A percentile compares a stretch with the other conserved stretches of the same genome.
Evolutionary conservation across 2,113 vertebrate genomes (phyloP).

Genomic region (Mesembrinibis cayennensis): DNA sequence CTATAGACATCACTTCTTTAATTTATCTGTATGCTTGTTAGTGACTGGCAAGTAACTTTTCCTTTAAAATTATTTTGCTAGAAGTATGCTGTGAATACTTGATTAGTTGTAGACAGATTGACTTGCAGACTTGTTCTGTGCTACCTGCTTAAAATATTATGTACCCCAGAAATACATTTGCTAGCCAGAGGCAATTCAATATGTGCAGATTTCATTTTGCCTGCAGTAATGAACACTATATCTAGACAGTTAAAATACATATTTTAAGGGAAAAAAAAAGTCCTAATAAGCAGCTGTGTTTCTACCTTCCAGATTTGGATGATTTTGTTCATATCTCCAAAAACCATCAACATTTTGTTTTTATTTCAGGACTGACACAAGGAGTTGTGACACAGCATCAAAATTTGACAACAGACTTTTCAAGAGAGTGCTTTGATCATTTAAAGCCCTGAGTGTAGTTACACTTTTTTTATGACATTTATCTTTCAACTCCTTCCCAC

Average conservation of each 20-base stretch:
- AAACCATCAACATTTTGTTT: conserved; percentile 24
- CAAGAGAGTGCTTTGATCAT: conserved; percentile 22
- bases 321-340: conserved; percentile 18
- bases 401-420: conserved; percentile 13
- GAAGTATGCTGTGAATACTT: conserved; percentile 28
- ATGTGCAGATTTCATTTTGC: conserved; percentile 10
- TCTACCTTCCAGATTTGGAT: neutral
- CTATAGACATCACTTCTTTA: neutral
- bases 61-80: conserved; percentile 14
- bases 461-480: conserved; percentile 8
- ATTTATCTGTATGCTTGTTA: neutral
- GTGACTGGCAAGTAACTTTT: neutral
- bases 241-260: conserved; percentile 27
- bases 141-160: conserved; percentile 56
- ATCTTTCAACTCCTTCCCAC: neutral
- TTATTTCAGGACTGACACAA: conserved; percentile 15
- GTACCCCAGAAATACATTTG: conserved; percentile 49
- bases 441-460: neutral
- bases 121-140: neutral
- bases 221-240: conserved; percentile 21
- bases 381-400: conserved; percentile 4
- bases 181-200: conserved; percentile 61
- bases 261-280: neutral
- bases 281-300: conserved; percentile 39
- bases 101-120: conserved; percentile 47